phyloP scores from a whole-genome alignment of 2,888 invertebrate species.

The Lycophotia porphyrea region DNA sequence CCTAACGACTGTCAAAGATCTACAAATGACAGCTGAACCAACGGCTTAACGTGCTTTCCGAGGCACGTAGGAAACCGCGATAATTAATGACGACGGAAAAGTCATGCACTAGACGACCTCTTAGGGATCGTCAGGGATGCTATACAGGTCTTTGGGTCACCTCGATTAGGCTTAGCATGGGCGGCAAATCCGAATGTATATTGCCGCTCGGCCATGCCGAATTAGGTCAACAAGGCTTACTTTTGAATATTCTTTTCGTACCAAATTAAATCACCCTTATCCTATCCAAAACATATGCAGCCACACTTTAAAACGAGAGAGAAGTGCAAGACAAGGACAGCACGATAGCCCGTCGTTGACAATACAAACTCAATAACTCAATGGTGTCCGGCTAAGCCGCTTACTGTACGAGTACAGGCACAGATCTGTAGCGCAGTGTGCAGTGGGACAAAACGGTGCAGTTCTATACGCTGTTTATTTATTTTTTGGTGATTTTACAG shows the following conservation, averaged over 20 bases:
- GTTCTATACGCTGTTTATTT: slow-evolving; percentile 2
- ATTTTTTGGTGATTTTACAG: slow-evolving; percentile 18
- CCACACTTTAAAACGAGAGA: slow-evolving; percentile 29
- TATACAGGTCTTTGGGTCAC: background rate
- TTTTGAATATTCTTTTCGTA: background rate
- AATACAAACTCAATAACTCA: slow-evolving; percentile 72
- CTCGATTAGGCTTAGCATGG: background rate
- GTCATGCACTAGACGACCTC: background rate
- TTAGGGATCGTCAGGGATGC: background rate
- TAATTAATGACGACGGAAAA: background rate
- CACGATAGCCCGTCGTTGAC: slow-evolving; percentile 57
- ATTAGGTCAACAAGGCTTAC: background rate
- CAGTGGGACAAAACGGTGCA: slow-evolving; percentile 18
- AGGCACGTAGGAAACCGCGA: too few relatives aligned
- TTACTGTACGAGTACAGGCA: slow-evolving; percentile 60
- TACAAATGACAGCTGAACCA: too few relatives aligned
- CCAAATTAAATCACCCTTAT: slow-evolving; percentile 24
- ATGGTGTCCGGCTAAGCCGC: slow-evolving; percentile 66
- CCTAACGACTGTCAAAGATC: too few relatives aligned
- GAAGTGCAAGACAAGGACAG: slow-evolving; percentile 24
- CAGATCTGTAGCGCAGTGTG: slow-evolving; percentile 42
- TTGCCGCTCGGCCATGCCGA: background rate
- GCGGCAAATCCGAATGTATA: background rate
- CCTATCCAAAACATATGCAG: slow-evolving; percentile 14
- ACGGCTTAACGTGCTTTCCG: too few relatives aligned